Evolutionary conservation across 2,797 vertebrate genomes (phyloP).

Genomic region (Acridotheres tristis): DNA sequence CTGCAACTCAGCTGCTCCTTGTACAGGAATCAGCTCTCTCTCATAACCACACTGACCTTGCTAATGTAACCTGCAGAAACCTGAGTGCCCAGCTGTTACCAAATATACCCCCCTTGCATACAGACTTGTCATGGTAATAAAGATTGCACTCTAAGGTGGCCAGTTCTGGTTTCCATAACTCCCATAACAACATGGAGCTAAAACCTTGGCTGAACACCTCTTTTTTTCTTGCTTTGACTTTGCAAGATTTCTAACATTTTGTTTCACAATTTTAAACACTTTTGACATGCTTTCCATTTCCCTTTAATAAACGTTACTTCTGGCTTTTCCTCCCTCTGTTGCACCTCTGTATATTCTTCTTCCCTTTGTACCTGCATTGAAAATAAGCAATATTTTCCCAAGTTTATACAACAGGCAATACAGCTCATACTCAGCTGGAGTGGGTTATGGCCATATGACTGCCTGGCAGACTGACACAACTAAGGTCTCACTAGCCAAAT

Average conservation of each 20-base stretch:
- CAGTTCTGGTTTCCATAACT: neutral
- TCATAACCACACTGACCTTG: neutral
- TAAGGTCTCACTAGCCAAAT: neutral
- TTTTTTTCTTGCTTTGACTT: neutral
- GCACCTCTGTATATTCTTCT: neutral
- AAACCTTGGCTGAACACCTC: fast-evolving
- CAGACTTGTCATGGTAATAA: neutral
- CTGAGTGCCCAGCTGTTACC: neutral
- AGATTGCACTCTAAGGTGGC: neutral
- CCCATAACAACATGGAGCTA: neutral
- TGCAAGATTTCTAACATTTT: neutral
- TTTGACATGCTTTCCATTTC: neutral
- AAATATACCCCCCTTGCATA: neutral
- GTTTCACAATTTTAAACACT: neutral
- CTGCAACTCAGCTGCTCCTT: neutral
- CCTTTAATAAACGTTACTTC: neutral
- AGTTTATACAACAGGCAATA: neutral
- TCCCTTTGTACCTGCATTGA: neutral
- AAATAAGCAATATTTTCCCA: neutral
- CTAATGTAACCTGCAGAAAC: neutral
- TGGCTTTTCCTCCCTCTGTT: fast-evolving
- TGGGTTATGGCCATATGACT: neutral
- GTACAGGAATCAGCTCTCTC: neutral
- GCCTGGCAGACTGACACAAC: neutral
- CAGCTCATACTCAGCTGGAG: neutral